Base-by-base conservation (phyloP, 2,888 invertebrate genomes). In the Minunthozetes semirufus region DNA sequence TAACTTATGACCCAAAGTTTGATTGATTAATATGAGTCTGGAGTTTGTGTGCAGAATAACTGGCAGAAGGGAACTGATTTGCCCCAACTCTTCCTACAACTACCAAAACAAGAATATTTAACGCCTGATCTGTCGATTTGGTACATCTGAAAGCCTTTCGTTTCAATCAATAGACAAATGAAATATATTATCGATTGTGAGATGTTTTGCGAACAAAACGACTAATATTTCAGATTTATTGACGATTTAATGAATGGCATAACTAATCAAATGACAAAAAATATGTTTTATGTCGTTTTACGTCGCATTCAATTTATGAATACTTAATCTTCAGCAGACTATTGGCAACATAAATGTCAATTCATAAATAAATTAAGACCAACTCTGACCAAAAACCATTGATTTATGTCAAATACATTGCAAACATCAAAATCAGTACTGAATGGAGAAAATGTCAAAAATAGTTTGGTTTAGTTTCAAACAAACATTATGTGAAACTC, bases 191-290 rank as follows among this genome's bases (percentile, higher is more conserved):
- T 25, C 25, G 22, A 25, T 56, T 56, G 56, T 25, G 8, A 9
- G 56, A 56, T 19, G 56, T 22, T 22, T 56, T 19, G 56, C 42
- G 42, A 42, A 42, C 42, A 42, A 42, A 19, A 19, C 22, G 53
- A 53, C 22, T 53, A 53, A 19, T 53, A 53, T n/a, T 53, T 22
- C n/a, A 19, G 22, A 19, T 19, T 53, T n/a, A 19, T 53, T 19
- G 22, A 53, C 53, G 53, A 53, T 53, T 53, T 53, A 53, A 53
- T 53, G 53, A 53, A 53, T 53, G 53, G 53, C 53, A 9, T 53
- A n/a, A 53, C 53, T 1, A 53, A 53, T 53, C 53, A 53, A 19
- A 53, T 5, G 22, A 42, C 42, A 42, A 42, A 42, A 42, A 6
- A 42, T 42, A 13, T 42, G 42, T 42, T 42, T 42, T 42, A 42